Evolutionary conservation across 2,797 vertebrate genomes (phyloP), one percentile per base, ranked within the genome.

Genomic region (Paramormyrops hopkinsi): DNA sequence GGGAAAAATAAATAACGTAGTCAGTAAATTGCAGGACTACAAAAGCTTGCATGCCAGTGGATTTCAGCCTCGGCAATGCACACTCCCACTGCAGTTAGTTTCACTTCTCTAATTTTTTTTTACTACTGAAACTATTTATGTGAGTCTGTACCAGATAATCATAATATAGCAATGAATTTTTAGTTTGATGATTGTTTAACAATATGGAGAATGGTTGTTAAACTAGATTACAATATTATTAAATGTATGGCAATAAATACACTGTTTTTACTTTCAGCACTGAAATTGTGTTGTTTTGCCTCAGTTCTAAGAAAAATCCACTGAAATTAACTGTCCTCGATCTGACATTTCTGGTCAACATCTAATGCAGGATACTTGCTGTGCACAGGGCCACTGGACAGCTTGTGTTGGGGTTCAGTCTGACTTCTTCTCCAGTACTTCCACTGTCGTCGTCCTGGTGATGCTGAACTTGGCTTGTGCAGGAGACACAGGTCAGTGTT

Each of bases 351-450:
- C 29, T n/a, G 50, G 51, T 53, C 14, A 33, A 53, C 22, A 53
- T 29, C n/a, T 50, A 56, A 54, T 37, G 22, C 29, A 33, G 85
- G 51, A 86, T 86, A 56, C 51, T 86, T 88, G 37, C 48, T 44
- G 14, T 86, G 44, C 44, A n/a, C 7, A 3, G 17, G 90, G 90
- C 19, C 93, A 97, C 97, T 97, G 96, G 96, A 94, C 90, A 95
- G 95, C 51, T 90, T 94, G 86, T 91, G 91, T 0, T 92, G 92
- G 33, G 94, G 96, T 48, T 96, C 95, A 0, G 92, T 59, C 19
- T 95, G 91, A 0, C 91, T 96, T 91, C 92, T 96, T 90, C 93
- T 96, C 97, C 97, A 97, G 82, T 96, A 97, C 88, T 92, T 97
- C 96, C 97, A 96, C 6, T 92, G 90, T 0, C 94, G 94, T 90